Evolutionary conservation across 2,888 invertebrate species (phyloP), one percentile per base, ranked within the genome.

Genomic region (Entomobrya multifasciata): DNA sequence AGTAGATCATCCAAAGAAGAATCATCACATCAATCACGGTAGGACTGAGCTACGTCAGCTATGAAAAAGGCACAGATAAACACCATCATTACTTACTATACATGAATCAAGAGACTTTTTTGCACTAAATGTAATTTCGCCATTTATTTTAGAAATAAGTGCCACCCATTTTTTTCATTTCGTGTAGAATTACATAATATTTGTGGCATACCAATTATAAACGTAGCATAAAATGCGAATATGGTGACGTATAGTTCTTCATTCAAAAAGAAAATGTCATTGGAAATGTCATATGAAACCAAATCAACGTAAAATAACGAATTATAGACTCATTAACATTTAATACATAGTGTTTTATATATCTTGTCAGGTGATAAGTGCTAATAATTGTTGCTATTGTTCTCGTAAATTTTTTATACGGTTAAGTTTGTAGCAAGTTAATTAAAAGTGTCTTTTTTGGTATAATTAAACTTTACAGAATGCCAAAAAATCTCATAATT

Each of bases 291-390:
- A 70, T 57, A 44, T 74, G 74, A 83, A 83, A 83, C 83, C 83
- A 83, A 83, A 83, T 83, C 83, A 83, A 83, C 83, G 83, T 83
- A 83, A 83, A 76, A 36, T 83, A 84, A 84, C 84, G 84, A 84
- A 84, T 84, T 84, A 84, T 67, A 55, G 55, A 77, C 76, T 82
- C 70, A 41, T 57, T 41, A 80, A 17, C 36, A 52, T 15, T 20
- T 55, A n/a, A 17, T 44, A 20, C 11, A 22, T 67, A 72, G 72
- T 72, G 49, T 72, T 52, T 57, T 70, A 57, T 81, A 70, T n/a
- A 70, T 84, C 76, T 84, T 76, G 76, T 84, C 84, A 84, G 77
- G 76, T 84, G 84, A 76, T 76, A 84, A 76, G 84, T 84, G 84
- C 84, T 84, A 67, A 67, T 67, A 62, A n/a, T 67, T 20, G 15